phyloP scores from a whole-genome alignment of 2,797 vertebrate species.

The Sebastes cheni region DNA sequence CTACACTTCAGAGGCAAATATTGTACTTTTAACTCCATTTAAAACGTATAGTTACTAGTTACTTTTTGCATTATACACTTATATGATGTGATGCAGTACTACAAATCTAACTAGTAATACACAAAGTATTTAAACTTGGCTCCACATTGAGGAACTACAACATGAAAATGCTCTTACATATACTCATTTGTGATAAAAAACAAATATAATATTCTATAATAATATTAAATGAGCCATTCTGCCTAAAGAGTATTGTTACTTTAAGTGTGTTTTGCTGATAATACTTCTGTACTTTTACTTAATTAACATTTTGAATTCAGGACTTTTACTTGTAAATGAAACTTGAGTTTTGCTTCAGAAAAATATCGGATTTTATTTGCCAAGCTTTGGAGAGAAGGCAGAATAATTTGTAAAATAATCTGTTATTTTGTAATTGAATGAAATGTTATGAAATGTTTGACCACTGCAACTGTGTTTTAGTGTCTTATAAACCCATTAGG shows the following conservation, averaged over 20 bases:
- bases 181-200: not conserved
- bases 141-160: not conserved
- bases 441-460: too few relatives aligned
- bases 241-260: not conserved
- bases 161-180: not conserved
- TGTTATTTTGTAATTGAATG: too few relatives aligned
- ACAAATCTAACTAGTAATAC: not conserved
- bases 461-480: too few relatives aligned
- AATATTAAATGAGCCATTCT: not conserved
- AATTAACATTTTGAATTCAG: not conserved
- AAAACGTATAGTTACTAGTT: not conserved
- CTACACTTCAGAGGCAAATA: not conserved
- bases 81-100: not conserved
- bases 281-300: not conserved
- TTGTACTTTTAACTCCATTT: not conserved
- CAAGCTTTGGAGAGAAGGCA: too few relatives aligned
- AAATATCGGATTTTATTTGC: too few relatives aligned
- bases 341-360: too few relatives aligned
- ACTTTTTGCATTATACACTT: not conserved
- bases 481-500: too few relatives aligned
- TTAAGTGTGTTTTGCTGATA: not conserved
- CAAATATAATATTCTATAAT: not conserved
- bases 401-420: too few relatives aligned
- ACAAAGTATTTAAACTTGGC: not conserved
- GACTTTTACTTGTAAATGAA: not conserved